Percentiles rank a stretch among this genome's conserved stretches.
These are phyloP conservation scores for Fistularia tabacaria DNA, from an alignment of 2,797 vertebrate species.

Conservation along the genomic window DNA sequence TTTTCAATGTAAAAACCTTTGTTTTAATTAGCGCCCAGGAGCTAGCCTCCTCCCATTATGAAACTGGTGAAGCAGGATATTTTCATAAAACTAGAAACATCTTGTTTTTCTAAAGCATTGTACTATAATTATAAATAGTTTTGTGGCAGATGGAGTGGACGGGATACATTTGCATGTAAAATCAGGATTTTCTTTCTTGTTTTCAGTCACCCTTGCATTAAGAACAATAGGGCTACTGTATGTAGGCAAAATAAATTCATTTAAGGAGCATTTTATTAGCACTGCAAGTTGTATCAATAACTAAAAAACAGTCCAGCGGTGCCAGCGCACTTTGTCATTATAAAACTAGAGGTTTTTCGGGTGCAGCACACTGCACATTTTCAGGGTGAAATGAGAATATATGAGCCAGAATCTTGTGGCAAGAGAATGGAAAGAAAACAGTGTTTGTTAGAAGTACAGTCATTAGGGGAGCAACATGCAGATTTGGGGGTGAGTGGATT, in stretches of 20 bases:
- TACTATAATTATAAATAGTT: conserved; percentile 77
- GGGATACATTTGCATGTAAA: conserved; percentile 63
- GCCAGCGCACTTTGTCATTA: conserved; percentile 22
- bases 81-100: conserved; percentile 68
- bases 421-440: conserved; percentile 22
- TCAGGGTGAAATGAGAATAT: conserved; percentile 24
- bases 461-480: conserved; percentile 31
- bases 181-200: conserved; percentile 44
- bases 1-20: conserved; percentile 17
- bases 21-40: too few relatives aligned
- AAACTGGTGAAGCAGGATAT: conserved; percentile 63
- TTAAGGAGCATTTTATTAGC: conserved; percentile 30
- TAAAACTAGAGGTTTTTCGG: conserved; percentile 17
- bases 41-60: conserved; percentile 48
- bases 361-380: conserved; percentile 27
- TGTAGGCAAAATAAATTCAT: conserved; percentile 16
- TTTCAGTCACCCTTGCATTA: conserved; percentile 56
- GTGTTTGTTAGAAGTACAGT: conserved; percentile 10
- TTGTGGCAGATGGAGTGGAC: conserved; percentile 59
- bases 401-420: too few relatives aligned
- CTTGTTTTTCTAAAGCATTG: conserved; percentile 74
- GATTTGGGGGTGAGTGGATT: conserved; percentile 37
- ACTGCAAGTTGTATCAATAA: conserved; percentile 38
- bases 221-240: conserved; percentile 42
- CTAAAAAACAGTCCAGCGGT: conserved; percentile 24